Evolutionary conservation across 2,888 invertebrate genomes (phyloP), one percentile per base, ranked within the genome.

Genomic region (Tineola bisselliella): DNA sequence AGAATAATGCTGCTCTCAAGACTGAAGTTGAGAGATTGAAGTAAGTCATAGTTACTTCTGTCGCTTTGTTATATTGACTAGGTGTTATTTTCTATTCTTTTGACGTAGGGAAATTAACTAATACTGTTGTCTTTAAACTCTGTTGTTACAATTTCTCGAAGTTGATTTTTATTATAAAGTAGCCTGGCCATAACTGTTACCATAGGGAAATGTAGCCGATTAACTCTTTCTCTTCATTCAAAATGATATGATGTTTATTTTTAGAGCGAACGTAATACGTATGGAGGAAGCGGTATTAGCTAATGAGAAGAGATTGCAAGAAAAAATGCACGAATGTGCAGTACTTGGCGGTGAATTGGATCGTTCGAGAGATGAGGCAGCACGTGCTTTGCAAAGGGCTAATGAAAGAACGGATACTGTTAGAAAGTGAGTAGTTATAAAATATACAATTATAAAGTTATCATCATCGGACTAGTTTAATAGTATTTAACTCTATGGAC

Each of bases 251-350:
- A n/a, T 57, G 31, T 44, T 52, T 43, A 11, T 62, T 63, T 62
- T 0, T 62, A 88, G 87, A 64, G 57, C 73, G 12, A 87, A 89
- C 61, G 73, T 89, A 54, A 84, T 88, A 15, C 79, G 88, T 43
- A 79, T 88, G 71, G 90, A 91, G 69, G 91, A 91, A 64, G 74
- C 80, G 0, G 88, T 89, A 18, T 76, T 89, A 8, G 88, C 89
- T 10, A 84, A 89, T 63, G 90, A 91, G 67, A 89, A 89, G 68
- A 84, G 89, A 10, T 76, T 90, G 1, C 90, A 91, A 61, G 91
- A 91, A 72, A 92, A 92, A 72, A 81, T 90, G 73, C 91, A 92
- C 66, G 92, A 92, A 71, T 89, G 91, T 62, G 89, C 89, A 0
- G 90, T 91, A 68, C 70, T 92, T 0, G 89, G 89, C 0, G 89